Conservation (phyloP, 2,888 invertebrate species). For the Dioctria linearis region DNA sequence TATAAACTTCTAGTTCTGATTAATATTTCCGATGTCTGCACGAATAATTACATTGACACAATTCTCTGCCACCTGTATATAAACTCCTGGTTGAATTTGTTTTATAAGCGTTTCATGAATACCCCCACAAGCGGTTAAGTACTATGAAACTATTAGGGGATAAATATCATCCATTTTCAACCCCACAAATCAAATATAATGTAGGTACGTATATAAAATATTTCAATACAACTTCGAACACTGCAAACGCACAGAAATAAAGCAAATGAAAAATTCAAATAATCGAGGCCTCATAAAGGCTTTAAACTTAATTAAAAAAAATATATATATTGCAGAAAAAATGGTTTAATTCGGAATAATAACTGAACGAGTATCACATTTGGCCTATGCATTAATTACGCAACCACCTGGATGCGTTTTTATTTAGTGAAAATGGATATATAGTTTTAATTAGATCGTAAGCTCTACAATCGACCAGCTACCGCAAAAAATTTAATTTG, state of each 20-base stretch:
- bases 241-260: neutral
- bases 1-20: too few species aligned
- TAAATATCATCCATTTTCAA: too few species aligned
- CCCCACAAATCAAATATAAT: too few species aligned
- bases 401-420: constrained; percentile 30
- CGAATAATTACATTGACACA: too few species aligned
- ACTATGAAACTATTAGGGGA: too few species aligned
- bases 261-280: neutral
- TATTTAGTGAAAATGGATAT: constrained; percentile 40
- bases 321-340: neutral
- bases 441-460: constrained; percentile 44
- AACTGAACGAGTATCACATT: constrained; percentile 4
- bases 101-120: too few species aligned
- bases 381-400: neutral
- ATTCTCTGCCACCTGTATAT: too few species aligned
- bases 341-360: neutral
- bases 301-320: constrained; percentile 1
- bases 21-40: too few species aligned
- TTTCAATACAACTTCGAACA: too few species aligned
- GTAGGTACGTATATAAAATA: too few species aligned
- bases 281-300: neutral
- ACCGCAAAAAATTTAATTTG: constrained; percentile 52
- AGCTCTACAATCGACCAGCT: neutral
- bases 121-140: too few species aligned
- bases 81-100: too few species aligned